Evolutionary conservation across 2,797 vertebrate genomes (phyloP).

Genomic region (Cuniculus paca): DNA sequence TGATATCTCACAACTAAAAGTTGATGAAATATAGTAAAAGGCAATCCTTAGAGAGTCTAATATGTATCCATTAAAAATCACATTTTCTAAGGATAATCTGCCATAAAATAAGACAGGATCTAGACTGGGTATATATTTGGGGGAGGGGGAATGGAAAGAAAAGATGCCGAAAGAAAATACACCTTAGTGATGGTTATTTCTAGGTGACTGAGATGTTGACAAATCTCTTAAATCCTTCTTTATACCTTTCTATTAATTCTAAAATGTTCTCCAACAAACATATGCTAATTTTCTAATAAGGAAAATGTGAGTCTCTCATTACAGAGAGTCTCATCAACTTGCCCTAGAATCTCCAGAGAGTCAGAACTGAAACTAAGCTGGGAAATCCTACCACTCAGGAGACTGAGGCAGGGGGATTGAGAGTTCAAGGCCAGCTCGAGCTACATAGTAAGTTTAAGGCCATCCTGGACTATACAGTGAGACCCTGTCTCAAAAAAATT

Average conservation of each 20-base stretch:
- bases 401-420: neutral
- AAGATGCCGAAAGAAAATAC: slow-evolving; percentile 56
- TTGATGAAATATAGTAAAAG: slow-evolving; percentile 32
- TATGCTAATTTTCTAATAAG: slow-evolving; percentile 53
- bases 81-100: slow-evolving; percentile 23
- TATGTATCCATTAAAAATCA: neutral
- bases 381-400: neutral
- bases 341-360: neutral
- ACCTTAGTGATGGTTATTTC: neutral
- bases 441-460: neutral
- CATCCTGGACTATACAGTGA: neutral
- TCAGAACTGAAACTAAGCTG: slow-evolving; percentile 57
- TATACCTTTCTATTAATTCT: slow-evolving; percentile 47
- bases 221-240: slow-evolving; percentile 40
- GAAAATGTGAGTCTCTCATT: neutral
- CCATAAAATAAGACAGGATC: neutral
- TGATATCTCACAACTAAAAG: neutral
- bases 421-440: neutral
- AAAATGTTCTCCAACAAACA: slow-evolving; percentile 57
- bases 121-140: neutral
- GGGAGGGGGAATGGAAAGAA: neutral
- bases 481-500: neutral
- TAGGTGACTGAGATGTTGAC: neutral
- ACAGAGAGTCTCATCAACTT: neutral
- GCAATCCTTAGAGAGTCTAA: slow-evolving; percentile 2